Base-by-base conservation (phyloP, 2,113 vertebrate species). In the Microtus richardsoni region DNA sequence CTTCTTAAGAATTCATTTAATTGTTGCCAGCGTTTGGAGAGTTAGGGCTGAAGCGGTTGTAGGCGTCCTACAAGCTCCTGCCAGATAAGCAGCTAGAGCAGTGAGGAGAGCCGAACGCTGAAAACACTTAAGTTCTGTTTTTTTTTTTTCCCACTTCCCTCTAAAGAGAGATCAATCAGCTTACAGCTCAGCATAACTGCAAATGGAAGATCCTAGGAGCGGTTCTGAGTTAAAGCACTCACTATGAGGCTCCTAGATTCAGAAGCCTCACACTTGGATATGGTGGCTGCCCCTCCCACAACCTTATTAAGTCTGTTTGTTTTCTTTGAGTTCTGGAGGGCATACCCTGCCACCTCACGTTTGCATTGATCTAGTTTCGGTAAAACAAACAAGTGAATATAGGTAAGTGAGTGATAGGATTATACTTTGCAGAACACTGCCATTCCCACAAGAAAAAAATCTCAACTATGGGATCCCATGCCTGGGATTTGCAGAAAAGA, bases 1-100 rank as follows among this genome's bases (percentile, higher is more conserved):
- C 96, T 98, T 95, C 97, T 97, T 97, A 97, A 97, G 97, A 97
- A 98, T 97, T 97, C 97, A 98, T 97, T 98, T 98, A 97, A 97
- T 98, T 97, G 97, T 97, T 97, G 97, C 97, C 97, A 98, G 97
- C 95, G 87, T 95, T 97, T 95, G 95, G 97, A 97, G 97, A 96
- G 97, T 97, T 88, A 68, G 96, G 97, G 97, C 97, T 96, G 97
- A 98, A 97, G 96, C 95, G 75, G 96, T 97, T 96, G 92, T 41
- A 95, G 97, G 96, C 96, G 96, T 96, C 96, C 96, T 97, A 95
- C 93, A 94, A 97, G 96, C 95, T 94, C 93, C 88, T 1, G 49
- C 97, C 94, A 36, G 91, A 91, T 79, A 97, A 97, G 94, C 94
- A 92, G 91, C 86, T 97, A 30, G 54, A 95, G 91, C 88, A 89